phyloP scores from a whole-genome alignment of 2,888 invertebrate species.

The Brenthis hecate region DNA sequence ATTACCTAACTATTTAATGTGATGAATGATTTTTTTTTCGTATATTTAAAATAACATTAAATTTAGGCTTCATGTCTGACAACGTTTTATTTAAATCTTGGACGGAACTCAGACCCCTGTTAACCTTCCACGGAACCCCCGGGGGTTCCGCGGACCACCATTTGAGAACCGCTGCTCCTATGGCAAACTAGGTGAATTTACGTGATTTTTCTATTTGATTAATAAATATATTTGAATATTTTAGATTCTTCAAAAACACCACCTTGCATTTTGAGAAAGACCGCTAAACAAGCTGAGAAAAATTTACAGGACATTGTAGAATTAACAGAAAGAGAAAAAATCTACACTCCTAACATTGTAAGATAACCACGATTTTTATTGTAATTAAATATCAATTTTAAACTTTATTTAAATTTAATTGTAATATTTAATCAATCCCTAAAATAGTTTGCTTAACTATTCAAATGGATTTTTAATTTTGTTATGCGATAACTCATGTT shows the following conservation, averaged over 20 bases:
- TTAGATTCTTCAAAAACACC: conserved; percentile 69
- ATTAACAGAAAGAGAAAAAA: conserved; percentile 83
- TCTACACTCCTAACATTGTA: conserved; percentile 71
- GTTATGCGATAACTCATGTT: too few relatives aligned
- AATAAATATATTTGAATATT: conserved; percentile 27
- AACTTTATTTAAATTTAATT: not conserved
- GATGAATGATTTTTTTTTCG: not conserved
- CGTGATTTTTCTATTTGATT: too few relatives aligned
- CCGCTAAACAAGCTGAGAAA: conserved; percentile 73
- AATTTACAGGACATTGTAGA: conserved; percentile 81
- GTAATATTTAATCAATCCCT: not conserved
- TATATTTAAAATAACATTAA: not conserved
- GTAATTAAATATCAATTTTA: not conserved
- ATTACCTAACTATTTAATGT: not conserved
- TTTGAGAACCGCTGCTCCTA: too few relatives aligned
- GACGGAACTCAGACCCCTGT: too few relatives aligned
- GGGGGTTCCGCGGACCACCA: too few relatives aligned
- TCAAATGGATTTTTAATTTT: too few relatives aligned
- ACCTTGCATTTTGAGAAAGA: conserved; percentile 68
- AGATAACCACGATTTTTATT: conserved; percentile 32
- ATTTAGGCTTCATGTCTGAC: too few relatives aligned
- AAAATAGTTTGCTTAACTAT: too few relatives aligned
- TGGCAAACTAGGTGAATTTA: too few relatives aligned
- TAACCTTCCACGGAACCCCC: too few relatives aligned
- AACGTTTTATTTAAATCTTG: too few relatives aligned